Base-by-base conservation (phyloP, 1,140 invertebrate species). In the Metopolophium dirhodum region DNA sequence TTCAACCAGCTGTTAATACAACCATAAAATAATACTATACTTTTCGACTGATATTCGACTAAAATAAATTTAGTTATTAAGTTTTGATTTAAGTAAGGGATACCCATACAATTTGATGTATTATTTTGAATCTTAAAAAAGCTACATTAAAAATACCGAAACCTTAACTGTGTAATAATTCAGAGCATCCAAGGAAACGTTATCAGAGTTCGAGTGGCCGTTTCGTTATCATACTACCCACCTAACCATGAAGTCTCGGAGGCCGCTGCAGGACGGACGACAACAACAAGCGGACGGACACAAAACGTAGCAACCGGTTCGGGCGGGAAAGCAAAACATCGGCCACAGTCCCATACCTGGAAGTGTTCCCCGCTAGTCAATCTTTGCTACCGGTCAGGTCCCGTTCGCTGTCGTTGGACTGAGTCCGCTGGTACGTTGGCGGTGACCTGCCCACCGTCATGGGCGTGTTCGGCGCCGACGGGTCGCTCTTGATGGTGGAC, bases 341-440 rank as follows among this genome's bases (percentile, higher is more conserved):
- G 49, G 20, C 35, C 77, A 49, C 77, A 26, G 23, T 41, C 51
- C 49, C 49, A 41, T 93, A 93, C 91, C 91, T 93, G 91, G 91
- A 93, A 93, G 91, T 93, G 91, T 93, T 93, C 91, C 82, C 49
- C 91, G 91, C 82, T 93, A 93, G 91, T 93, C 91, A 93, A 93
- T 93, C 91, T 86, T 93, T 93, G 18, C 77, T 93, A 57, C 91
- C 91, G 35, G 26, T 83, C 47, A 93, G 49, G 68, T 96, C 96
- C 94, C 97, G 97, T 14, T 95, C 95, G 93, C 96, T 96, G 94
- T 98, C 97, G 94, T 97, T 98, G 95, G 97, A 98, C 95, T 97
- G 97, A 96, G 98, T 98, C 94, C 98, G 96, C 94, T 98, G 97
- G 95, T 98, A 98, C 94, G 95, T 97, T 0, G 97, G 97, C 96